A percentile compares a stretch with the other conserved stretches of the same genome.
phyloP scores from a whole-genome alignment of 2,888 invertebrate species.

The Nebria salina region DNA sequence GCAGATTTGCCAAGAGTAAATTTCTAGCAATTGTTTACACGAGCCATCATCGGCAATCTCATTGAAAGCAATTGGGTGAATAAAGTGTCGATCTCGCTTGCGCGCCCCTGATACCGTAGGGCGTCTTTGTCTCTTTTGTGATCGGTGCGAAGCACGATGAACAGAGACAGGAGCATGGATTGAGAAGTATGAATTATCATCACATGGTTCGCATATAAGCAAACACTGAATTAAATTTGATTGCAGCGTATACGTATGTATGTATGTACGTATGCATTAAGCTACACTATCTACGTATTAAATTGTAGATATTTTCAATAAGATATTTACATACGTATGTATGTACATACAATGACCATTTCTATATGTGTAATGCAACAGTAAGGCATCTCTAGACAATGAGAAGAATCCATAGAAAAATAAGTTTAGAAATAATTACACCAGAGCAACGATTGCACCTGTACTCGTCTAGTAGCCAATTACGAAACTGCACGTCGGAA shows the following conservation, averaged over 20 bases:
- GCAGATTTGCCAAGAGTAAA: constrained; percentile 47
- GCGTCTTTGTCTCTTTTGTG: background rate
- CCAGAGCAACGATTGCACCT: no score
- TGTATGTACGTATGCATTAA: background rate
- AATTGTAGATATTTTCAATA: no score
- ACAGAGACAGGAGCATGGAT: background rate
- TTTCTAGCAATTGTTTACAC: constrained; percentile 39
- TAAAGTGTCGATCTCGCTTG: constrained; percentile 22
- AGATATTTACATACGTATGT: no score
- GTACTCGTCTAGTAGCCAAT: background rate
- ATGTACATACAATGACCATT: no score
- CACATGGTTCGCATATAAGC: constrained; percentile 20
- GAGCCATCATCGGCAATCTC: constrained; percentile 45
- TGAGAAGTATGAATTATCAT: constrained; percentile 20
- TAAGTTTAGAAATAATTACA: no score
- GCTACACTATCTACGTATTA: no score
- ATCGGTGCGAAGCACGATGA: background rate
- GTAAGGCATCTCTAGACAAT: no score
- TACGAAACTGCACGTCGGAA: constrained; percentile 2
- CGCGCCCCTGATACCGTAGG: background rate
- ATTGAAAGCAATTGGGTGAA: constrained; percentile 47
- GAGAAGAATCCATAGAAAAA: no score
- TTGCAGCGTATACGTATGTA: background rate
- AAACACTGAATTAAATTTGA: constrained; percentile 44
- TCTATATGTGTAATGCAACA: no score